phyloP scores from a whole-genome alignment of 2,113 vertebrate genomes.

The Perognathus longimembris region DNA sequence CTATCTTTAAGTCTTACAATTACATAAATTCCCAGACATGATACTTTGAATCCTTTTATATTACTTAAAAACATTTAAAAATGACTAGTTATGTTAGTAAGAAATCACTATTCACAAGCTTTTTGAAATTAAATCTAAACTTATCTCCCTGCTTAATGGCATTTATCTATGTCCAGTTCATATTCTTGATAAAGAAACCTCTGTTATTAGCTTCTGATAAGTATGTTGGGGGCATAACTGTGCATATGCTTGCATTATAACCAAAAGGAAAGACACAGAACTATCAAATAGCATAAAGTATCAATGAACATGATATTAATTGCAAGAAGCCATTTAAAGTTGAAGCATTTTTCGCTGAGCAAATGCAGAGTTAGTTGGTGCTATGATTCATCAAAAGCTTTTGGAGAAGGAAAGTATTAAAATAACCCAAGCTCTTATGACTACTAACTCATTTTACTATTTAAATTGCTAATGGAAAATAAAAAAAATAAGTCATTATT shows the following conservation, averaged over 20 bases:
- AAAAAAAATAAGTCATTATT: conserved; percentile 16
- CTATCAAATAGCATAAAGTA: background rate
- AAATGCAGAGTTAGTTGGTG: background rate
- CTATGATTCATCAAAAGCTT: conserved; percentile 36
- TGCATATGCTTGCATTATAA: background rate
- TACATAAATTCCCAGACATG: background rate
- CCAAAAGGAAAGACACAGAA: background rate
- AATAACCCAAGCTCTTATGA: conserved; percentile 22
- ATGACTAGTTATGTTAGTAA: background rate
- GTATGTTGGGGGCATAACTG: background rate
- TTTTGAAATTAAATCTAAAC: background rate
- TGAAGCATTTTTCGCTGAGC: background rate
- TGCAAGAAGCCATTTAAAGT: background rate
- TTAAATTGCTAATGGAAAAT: conserved; percentile 13
- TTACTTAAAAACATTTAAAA: background rate
- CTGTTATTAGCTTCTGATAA: background rate
- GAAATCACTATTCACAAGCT: background rate
- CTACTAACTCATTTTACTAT: background rate
- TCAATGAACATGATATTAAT: background rate
- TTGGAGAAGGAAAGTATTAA: background rate
- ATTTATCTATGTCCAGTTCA: background rate
- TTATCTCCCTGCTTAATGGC: background rate
- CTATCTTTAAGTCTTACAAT: background rate
- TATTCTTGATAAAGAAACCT: background rate
- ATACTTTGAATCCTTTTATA: background rate